These are phyloP conservation scores for Himalopsyche phryganea DNA, from an alignment of 1,140 invertebrate genomes.

Conservation along the genomic window DNA sequence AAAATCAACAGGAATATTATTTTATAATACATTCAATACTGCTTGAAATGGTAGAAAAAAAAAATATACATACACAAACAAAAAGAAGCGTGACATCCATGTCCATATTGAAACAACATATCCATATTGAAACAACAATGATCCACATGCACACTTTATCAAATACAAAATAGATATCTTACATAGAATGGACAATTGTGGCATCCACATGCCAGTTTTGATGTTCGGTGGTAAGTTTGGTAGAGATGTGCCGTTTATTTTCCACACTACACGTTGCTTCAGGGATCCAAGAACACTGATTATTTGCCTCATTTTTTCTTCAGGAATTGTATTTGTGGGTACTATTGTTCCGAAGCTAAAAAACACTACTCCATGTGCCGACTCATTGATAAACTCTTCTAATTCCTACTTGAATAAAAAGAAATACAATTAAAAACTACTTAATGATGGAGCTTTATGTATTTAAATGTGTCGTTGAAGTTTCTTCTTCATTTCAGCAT, in stretches of 20 bases:
- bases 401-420: conserved; percentile 27
- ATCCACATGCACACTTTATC: too few relatives aligned
- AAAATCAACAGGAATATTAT: too few relatives aligned
- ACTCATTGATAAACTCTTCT: conserved; percentile 23
- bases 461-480: too few relatives aligned
- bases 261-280: conserved; percentile 62
- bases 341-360: conserved; percentile 48
- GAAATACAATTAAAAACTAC: too few relatives aligned
- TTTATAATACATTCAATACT: too few relatives aligned
- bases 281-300: conserved; percentile 55
- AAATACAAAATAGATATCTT: conserved; percentile 38
- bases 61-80: too few relatives aligned
- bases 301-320: conserved; percentile 41
- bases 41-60: too few relatives aligned
- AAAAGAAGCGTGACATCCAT: too few relatives aligned
- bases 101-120: too few relatives aligned
- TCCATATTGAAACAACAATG: too few relatives aligned
- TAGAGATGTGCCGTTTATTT: conserved; percentile 51
- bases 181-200: conserved; percentile 55
- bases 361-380: conserved; percentile 38
- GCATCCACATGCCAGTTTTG: conserved; percentile 62
- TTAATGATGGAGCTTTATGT: too few relatives aligned
- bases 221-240: conserved; percentile 54
- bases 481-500: too few relatives aligned
- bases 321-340: conserved; percentile 34